Base-by-base conservation (phyloP, 2,888 invertebrate genomes). In the Machimus atricapillus region DNA sequence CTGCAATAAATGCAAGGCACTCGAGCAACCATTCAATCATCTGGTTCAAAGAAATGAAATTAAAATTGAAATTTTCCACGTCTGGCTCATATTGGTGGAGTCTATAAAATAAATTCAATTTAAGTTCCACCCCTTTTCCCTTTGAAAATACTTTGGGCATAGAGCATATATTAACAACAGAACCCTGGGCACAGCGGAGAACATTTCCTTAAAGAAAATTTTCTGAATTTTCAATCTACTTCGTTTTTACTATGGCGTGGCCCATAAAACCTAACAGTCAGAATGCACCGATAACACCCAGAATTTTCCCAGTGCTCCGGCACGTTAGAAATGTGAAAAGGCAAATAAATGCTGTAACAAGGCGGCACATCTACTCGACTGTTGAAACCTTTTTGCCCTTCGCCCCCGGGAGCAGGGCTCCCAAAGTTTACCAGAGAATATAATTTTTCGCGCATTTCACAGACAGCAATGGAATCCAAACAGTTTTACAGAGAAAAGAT, bases 401-500 rank as follows among this genome's bases (percentile, higher is more conserved):
- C 23, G 66, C 8, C 19, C 12, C 12, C 27, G 37, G 31, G 40
- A 46, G 40, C 58, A 52, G 52, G 8, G 37, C 23, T 8, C 40
- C n/a, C 40, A 37, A 83, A 83, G 40, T 66, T 58, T 66, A 66
- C 23, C 83, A 40, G n/a, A 73, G 58, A 73, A 58, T 83, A 40
- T 73, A 73, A 83, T 83, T 83, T 81, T 73, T 37, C 83, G 34
- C 34, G 81, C 81, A 81, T 81, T 81, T 81, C 46, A 16, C 81
- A 52, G 56, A 81, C 27, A 52, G 27, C 56, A 56, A 52, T 16
- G 27, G 56, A 56, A 81, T 56, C 40, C 73, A 8, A 73, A 40
- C 40, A 37, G 52, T 34, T 58, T 14, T 34, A 66, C 37, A 37
- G 66, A 66, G 19, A 27, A 27, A 46, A 19, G 23, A 66, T 66